Base-by-base conservation (phyloP, 1,140 invertebrate species). In the Drosophila yakuba region DNA sequence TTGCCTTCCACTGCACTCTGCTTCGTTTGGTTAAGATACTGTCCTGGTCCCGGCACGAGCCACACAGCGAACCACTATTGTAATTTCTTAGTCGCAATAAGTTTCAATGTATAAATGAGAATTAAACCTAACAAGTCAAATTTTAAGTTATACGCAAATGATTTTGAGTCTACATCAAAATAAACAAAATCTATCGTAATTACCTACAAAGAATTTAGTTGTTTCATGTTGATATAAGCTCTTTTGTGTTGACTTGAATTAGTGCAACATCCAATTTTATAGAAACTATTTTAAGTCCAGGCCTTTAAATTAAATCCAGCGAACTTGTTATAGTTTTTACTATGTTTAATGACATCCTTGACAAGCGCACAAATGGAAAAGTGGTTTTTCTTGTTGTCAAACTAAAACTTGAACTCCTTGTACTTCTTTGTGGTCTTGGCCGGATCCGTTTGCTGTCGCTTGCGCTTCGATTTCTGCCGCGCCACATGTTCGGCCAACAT, bases 401-500 rank as follows among this genome's bases (percentile, higher is more conserved):
- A 63, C 62, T 91, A 99, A 95, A 99, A 99, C 93, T 99, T 99
- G 93, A 99, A 99, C 92, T 99, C 98, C 93, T 99, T 99, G 94
- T 99, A 98, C 94, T 99, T 99, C 93, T 99, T 99, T 84, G 96
- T 95, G 93, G 98, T 98, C 8, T 96, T 95, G 93, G 98, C 98
- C 10, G 96, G 95, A 90, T 97, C 97, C 57, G 96, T 96, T 93
- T 98, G 97, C 85, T 98, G 97, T 45, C 97, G 94, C 91, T 98
- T 98, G 73, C 98, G 94, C 93, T 99, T 98, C 91, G 96, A 96
- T 94, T 97, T 98, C 92, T 99, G 97, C 79, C 98, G 95, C 23
- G 98, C 97, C 20, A 98, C 97, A 93, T 99, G 98, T 93, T 99
- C 98, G 23, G 98, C 98, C 67, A 99, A 95, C 98, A 99, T 99